These are phyloP conservation scores for Wasmannia auropunctata DNA, from an alignment of 1,140 invertebrate species.

Conservation along the genomic window DNA sequence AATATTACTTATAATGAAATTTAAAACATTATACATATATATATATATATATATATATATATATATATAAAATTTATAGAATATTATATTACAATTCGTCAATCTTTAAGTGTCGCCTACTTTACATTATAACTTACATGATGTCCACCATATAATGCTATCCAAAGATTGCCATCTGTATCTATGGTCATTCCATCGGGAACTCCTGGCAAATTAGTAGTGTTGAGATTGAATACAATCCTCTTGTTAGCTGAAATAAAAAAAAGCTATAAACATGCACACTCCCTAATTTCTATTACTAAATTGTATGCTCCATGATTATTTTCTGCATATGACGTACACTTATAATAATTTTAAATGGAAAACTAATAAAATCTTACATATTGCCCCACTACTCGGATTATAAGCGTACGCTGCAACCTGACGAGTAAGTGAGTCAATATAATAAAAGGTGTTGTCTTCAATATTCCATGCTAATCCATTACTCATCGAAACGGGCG, in stretches of 20 bases:
- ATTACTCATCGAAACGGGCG: constrained; percentile 91
- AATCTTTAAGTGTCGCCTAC: background rate
- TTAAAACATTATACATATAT: background rate
- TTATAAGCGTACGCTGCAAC: constrained; percentile 92
- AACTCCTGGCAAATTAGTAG: constrained; percentile 83
- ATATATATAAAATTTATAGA: background rate
- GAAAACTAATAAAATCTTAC: constrained; percentile 81
- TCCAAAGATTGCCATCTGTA: constrained; percentile 88
- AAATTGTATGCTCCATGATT: background rate
- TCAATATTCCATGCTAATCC: constrained; percentile 92
- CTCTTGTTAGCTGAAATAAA: constrained; percentile 71
- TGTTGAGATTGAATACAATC: constrained; percentile 70
- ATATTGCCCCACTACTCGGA: constrained; percentile 76
- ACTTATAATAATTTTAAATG: background rate
- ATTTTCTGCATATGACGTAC: background rate
- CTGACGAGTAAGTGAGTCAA: constrained; percentile 90
- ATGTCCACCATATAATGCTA: constrained; percentile 86
- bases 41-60: background rate
- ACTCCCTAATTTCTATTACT: background rate
- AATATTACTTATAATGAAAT: background rate
- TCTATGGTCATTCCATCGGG: constrained; percentile 92
- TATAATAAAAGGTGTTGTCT: constrained; percentile 91
- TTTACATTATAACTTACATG: constrained; percentile 81
- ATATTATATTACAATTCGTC: background rate
- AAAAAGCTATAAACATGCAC: background rate